Conservation (phyloP, 2,113 vertebrate genomes). For the Saimiri boliviensis region DNA sequence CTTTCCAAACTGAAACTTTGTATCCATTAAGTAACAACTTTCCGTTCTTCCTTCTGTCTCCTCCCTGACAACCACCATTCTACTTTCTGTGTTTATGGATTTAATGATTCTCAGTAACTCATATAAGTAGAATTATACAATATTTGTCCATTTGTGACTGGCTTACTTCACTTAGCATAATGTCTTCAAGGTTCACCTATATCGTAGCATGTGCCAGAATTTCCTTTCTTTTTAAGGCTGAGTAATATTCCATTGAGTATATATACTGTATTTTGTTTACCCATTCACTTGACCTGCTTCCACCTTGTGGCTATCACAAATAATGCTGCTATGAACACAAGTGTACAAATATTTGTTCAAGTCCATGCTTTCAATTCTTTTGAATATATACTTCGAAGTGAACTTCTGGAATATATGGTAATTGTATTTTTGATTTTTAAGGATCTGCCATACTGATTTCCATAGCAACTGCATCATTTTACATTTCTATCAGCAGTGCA, state of each 20-base stretch:
- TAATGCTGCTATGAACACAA: background rate
- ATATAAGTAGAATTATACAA: background rate
- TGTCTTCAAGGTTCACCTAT: background rate
- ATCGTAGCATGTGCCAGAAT: background rate
- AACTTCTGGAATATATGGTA: background rate
- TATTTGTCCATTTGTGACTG: background rate
- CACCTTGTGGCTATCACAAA: background rate
- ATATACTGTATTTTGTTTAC: background rate
- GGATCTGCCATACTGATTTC: background rate
- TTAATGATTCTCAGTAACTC: background rate
- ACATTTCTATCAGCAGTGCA: background rate
- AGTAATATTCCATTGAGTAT: background rate
- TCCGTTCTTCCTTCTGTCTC: background rate
- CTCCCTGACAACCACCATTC: background rate
- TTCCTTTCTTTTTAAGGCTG: constrained; percentile 20
- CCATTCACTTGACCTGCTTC: background rate
- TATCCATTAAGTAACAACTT: background rate
- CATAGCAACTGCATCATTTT: background rate
- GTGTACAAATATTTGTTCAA: background rate
- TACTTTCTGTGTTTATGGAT: background rate
- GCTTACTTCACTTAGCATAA: background rate
- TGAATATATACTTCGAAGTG: background rate
- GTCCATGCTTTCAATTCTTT: background rate
- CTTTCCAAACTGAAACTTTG: background rate
- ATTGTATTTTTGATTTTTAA: background rate